Percentiles rank a stretch among this genome's conserved stretches.
These are phyloP conservation scores for Pissodes strobi DNA, from an alignment of 1,140 invertebrate genomes.

Conservation along the genomic window DNA sequence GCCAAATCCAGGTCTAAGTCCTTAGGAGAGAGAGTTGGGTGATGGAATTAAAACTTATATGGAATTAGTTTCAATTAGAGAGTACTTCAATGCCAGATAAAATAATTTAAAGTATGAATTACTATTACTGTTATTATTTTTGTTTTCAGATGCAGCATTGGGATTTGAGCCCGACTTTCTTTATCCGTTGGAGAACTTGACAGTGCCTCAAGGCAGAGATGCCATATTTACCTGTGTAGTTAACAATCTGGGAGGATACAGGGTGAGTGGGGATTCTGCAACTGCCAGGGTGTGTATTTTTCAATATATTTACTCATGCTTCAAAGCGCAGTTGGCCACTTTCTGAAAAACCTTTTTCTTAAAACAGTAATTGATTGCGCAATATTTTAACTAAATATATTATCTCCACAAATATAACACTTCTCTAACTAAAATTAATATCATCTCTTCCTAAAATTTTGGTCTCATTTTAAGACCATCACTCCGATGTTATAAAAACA, in stretches of 20 bases:
- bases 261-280: conserved; percentile 87
- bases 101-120: neutral
- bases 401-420: too few species aligned
- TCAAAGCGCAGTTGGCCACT: conserved; percentile 27
- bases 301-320: conserved; percentile 46
- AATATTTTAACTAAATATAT: too few species aligned
- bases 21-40: too few species aligned
- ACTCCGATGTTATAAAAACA: too few species aligned
- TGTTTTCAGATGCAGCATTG: conserved; percentile 57
- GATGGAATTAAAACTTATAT: too few species aligned
- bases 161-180: conserved; percentile 84
- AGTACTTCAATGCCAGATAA: too few species aligned
- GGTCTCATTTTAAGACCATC: too few species aligned
- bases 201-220: conserved; percentile 82
- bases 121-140: conserved; percentile 15
- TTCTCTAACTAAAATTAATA: too few species aligned
- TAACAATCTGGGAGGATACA: conserved; percentile 88
- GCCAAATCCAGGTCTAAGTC: too few species aligned
- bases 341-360: neutral
- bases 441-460: too few species aligned
- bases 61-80: too few species aligned
- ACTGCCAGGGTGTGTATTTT: conserved; percentile 75
- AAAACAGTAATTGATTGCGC: too few species aligned
- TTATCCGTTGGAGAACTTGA: conserved; percentile 83
- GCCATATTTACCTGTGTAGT: conserved; percentile 89